Evolutionary conservation across 2,113 vertebrate species (phyloP), one percentile per base, ranked within the genome.

Genomic region (Podocnemis expansa): DNA sequence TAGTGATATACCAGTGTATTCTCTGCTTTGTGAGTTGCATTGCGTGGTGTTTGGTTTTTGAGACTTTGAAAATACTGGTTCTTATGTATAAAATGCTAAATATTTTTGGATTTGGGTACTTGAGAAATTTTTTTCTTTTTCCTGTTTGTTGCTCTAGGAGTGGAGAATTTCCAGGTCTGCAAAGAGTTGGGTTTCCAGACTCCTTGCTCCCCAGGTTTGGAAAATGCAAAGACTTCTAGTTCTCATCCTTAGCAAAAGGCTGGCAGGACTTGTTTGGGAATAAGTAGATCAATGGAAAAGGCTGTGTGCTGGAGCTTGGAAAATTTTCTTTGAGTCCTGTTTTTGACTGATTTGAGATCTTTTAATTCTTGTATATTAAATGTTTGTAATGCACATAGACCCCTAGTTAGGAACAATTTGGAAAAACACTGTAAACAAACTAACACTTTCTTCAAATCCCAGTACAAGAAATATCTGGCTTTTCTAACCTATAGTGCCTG

Each of bases 41-140:
- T 56, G 1, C 1, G 21, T 0, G 0, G 85, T 31, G 51, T 41
- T 29, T 76, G 78, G 85, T 16, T 87, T 89, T 58, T 84, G 84
- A 70, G 21, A 67, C 87, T 45, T 3, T 5, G 0, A 6, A 94
- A 24, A 54, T 75, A 54, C 55, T 89, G 67, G 31, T 76, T 60
- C 63, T 70, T 8, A 22, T 34, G 34, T 70, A 22, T 27, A 91
- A 56, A 78, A 78, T 10, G 0, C 0, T 79, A 89, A 91, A 70
- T 80, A 90, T 91, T 95, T 92, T 85, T 73, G 11, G 70, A 87
- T 67, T 89, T 88, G 93, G 88, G 88, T 94, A 83, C 78, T 93
- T 89, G 83, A 8, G 47, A 93, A 89, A 93, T 84, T 70, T 52
- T 55, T 90, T 91, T 85, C 81, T n/a, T n/a, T n/a, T n/a, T n/a